Percentiles rank a stretch among this genome's conserved stretches.
phyloP scores from a whole-genome alignment of 2,888 invertebrate genomes.

The Gandaritis pyraliata region DNA sequence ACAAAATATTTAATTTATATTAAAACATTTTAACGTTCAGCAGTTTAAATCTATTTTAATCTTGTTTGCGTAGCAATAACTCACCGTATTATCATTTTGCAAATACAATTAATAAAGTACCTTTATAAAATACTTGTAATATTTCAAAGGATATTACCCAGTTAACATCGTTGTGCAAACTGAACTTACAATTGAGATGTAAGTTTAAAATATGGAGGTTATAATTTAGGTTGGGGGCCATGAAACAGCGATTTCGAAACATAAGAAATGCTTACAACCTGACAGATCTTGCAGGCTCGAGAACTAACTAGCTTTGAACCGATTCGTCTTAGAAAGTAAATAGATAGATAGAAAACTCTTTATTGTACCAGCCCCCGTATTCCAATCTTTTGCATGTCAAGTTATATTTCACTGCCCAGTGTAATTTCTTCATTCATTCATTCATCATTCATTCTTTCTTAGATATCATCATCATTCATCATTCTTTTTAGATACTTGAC shows the following conservation, averaged over 20 bases:
- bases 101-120: constrained; percentile 60
- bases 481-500: too few species aligned
- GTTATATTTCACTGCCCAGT: too few species aligned
- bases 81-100: constrained; percentile 68
- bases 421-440: too few species aligned
- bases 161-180: constrained; percentile 49
- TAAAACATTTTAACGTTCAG: constrained; percentile 12
- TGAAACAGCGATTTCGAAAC: constrained; percentile 28
- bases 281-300: too few species aligned
- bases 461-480: too few species aligned
- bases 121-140: constrained; percentile 70
- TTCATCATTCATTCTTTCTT: too few species aligned
- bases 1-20: constrained; percentile 7
- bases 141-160: constrained; percentile 74
- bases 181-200: constrained; percentile 67
- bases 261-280: not conserved
- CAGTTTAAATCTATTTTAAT: constrained; percentile 40
- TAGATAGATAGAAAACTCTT: too few species aligned
- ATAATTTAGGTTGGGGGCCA: constrained; percentile 50
- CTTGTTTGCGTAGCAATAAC: constrained; percentile 71
- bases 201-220: constrained; percentile 62
- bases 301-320: too few species aligned
- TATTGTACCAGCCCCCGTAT: too few species aligned
- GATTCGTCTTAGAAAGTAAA: too few species aligned
- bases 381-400: too few species aligned